Base-by-base conservation (phyloP, 2,888 invertebrate species). In the Agrochola macilenta region DNA sequence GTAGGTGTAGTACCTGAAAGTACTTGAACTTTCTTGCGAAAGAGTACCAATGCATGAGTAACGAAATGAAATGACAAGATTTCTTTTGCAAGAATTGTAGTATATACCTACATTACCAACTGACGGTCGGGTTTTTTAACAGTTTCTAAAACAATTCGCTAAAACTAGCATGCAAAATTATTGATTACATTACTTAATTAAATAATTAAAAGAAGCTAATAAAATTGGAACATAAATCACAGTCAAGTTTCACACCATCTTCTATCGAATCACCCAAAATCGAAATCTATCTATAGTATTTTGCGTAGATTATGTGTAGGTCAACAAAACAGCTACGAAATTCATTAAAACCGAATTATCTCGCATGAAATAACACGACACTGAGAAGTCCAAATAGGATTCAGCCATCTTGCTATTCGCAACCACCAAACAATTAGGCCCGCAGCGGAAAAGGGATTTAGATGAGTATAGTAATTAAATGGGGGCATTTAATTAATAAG, bases 401-500 rank as follows among this genome's bases (percentile, higher is more conserved):
- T 57, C n/a, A 17, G 20, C 20, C 54, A 57, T 23, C 35, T 66
- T 61, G 68, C 66, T 30, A 46, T 69, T 78, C n/a, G 4, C 17
- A 54, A 58, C 17, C n/a, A 30, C 14, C 39, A 39, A 61, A 46
- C 43, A 65, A 61, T 69, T 69, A 61, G 17, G 2, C 61, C 60
- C 52, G 57, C 52, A 35, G 35, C 35, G 3, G 35, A 35, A 35
- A 35, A 35, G 35, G 30, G 30, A 30, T 30, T 35, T 4, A 35
- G 35, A 35, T 35, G 35, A 35, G 35, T 35, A 35, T 5, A 35
- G 35, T 35, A 35, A 35, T 35, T 35, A 35, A 35, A 35, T 35
- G 35, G 35, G 35, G 4, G 35, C 39, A 11, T 70, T 76, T 63
- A 68, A 77, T 77, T 68, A 70, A 26, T 57, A 23, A 35, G 35